Base-by-base conservation (phyloP, 2,888 invertebrate species). In the Minunthozetes semirufus region DNA sequence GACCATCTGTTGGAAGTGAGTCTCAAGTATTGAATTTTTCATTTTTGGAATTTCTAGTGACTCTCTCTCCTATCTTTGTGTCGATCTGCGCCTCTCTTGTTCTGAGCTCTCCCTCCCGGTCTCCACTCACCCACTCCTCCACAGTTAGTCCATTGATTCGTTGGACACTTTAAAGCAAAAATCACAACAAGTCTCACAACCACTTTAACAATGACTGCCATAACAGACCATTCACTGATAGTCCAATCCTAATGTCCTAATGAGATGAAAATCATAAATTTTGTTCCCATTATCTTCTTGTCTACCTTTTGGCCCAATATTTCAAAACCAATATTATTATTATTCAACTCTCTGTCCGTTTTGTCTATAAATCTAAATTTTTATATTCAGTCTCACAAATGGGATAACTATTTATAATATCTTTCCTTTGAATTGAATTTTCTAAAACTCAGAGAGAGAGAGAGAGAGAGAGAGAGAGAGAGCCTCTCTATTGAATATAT, bases 1-100 rank as follows among this genome's bases (percentile, higher is more conserved):
- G 70, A 70, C 70, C 70, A 70, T 70, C 70, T 70, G 70, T 70
- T 70, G 70, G 70, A 70, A 70, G 48, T 46, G 63, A 38, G 63
- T 70, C 46, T 70, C 70, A 25, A 46, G 70, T 70, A 38, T 70
- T 42, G 22, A 33, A 29, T 70, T 70, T 66, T 42, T 46, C 46
- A 48, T 8, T 8, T 25, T 68, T 70, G 13, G 42, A 9, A 70
- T 25, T 46, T 27, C 22, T n/a, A 48, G 48, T 46, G n/a, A 42
- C 42, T 33, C 33, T 33, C 33, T 29, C 38, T 33, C 63, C 33
- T 29, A 66, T 33, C 63, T 59, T 59, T 59, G 27, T 66, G 38
- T 66, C n/a, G 48, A 50, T 71, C 53, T 71, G n/a, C 13, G 11
- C 71, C 73, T 59, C 27, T 42, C 27, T 68, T 22, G 25, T 13